Conservation (phyloP, 2,797 vertebrate genomes). For the Chaenodraco wilsoni region DNA sequence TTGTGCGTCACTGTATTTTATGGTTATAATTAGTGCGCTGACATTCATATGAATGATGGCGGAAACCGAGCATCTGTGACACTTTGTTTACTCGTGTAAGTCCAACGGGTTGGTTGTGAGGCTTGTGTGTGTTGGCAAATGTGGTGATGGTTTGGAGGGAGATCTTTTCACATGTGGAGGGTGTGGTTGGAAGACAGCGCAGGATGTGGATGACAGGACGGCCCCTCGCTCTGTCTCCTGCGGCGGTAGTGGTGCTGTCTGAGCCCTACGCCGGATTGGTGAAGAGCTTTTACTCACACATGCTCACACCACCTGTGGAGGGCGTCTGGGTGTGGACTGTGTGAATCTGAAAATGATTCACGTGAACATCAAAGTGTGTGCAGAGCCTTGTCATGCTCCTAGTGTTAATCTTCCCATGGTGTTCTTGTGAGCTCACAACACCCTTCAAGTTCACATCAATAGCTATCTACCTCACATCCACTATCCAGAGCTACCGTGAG, state of each 20-base stretch:
- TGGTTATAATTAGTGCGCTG: slow-evolving; percentile 78
- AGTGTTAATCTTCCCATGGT: slow-evolving; percentile 72
- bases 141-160: slow-evolving; percentile 65
- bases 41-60: slow-evolving; percentile 67
- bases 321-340: slow-evolving; percentile 74
- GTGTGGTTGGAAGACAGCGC: slow-evolving; percentile 76
- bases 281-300: slow-evolving; percentile 47
- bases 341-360: slow-evolving; percentile 73
- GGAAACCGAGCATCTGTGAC: slow-evolving; percentile 66
- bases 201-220: slow-evolving; percentile 71
- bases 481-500: slow-evolving; percentile 52
- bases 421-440: slow-evolving; percentile 47
- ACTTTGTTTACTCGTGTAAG: slow-evolving; percentile 77
- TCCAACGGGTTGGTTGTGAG: slow-evolving; percentile 63
- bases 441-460: slow-evolving; percentile 36
- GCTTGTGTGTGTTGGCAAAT: slow-evolving; percentile 66
- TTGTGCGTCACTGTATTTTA: slow-evolving; percentile 64
- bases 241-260: slow-evolving; percentile 59
- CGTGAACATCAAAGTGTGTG: slow-evolving; percentile 71
- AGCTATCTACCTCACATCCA: slow-evolving; percentile 51
- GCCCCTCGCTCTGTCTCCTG: slow-evolving; percentile 63
- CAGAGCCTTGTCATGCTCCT: slow-evolving; percentile 70
- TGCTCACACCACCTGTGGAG: slow-evolving; percentile 75
- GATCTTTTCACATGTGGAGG: slow-evolving; percentile 80
- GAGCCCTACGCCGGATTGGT: slow-evolving; percentile 46